A percentile compares a stretch with the other conserved stretches of the same genome.
These are phyloP conservation scores for Pristionchus mayeri DNA, from an alignment of 2,888 invertebrate species.

Conservation along the genomic window DNA sequence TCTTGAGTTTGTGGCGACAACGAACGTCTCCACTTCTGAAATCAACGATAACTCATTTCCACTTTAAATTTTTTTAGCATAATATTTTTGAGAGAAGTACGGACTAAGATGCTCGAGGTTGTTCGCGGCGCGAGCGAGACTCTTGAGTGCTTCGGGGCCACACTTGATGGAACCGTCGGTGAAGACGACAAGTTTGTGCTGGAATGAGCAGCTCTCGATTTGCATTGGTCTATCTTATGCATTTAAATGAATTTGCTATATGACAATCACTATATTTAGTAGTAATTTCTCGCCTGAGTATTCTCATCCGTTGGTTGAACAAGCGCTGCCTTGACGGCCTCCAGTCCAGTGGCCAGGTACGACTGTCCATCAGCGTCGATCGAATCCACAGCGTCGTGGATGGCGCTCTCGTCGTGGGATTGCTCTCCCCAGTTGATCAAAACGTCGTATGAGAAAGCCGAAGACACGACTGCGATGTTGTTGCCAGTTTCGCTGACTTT, in stretches of 20 bases:
- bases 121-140: neutral
- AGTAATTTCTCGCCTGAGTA: too few species aligned
- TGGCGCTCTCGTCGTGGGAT: neutral
- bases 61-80: neutral
- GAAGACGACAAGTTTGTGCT: conserved; percentile 31
- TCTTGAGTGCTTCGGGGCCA: neutral
- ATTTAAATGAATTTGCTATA: too few species aligned
- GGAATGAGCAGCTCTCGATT: neutral
- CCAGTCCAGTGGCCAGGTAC: conserved; percentile 21
- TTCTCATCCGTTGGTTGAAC: too few species aligned
- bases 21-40: conserved; percentile 41
- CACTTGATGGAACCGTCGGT: conserved; percentile 35
- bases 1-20: neutral
- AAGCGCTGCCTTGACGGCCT: conserved; percentile 39
- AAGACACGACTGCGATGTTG: neutral
- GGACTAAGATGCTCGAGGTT: conserved; percentile 30
- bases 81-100: neutral
- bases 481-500: neutral
- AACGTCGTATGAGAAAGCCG: neutral
- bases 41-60: neutral
- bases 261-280: too few species aligned
- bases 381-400: neutral
- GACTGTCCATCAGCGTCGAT: conserved; percentile 4
- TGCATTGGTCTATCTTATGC: too few species aligned
- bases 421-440: neutral